phyloP scores from a whole-genome alignment of 2,888 invertebrate genomes.

The Spilosoma lubricipeda region DNA sequence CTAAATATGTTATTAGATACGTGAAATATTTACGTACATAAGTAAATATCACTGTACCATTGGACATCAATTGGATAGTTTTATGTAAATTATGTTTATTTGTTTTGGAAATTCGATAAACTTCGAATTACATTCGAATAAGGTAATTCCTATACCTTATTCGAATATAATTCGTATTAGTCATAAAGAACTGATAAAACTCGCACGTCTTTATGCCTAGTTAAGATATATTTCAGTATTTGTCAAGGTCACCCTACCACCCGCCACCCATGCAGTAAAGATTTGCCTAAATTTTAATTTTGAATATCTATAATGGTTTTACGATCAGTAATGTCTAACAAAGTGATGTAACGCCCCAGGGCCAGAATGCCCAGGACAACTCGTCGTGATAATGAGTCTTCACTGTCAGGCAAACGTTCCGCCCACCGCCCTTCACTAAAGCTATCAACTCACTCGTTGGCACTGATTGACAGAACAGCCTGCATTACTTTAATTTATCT shows the following conservation, averaged over 20 bases:
- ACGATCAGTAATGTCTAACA: conserved; percentile 24
- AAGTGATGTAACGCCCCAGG: conserved; percentile 40
- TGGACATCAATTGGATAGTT: not conserved
- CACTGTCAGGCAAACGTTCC: conserved; percentile 65
- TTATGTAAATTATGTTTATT: conserved; percentile 1
- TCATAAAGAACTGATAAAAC: not conserved
- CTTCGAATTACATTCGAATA: conserved; percentile 29
- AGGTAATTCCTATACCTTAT: conserved; percentile 34
- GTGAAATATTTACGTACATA: conserved; percentile 2
- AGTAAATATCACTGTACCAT: not conserved
- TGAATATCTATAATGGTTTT: conserved; percentile 11
- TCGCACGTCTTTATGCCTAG: not conserved
- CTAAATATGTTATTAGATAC: conserved; percentile 47
- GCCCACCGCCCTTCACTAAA: conserved; percentile 48
- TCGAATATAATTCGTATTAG: not conserved
- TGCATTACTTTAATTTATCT: conserved; percentile 56
- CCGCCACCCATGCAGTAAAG: not conserved
- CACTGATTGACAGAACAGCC: conserved; percentile 53
- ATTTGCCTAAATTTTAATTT: not conserved
- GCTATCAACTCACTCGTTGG: conserved; percentile 42
- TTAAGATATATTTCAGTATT: not conserved
- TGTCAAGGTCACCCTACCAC: not conserved
- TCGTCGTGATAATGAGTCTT: conserved; percentile 73
- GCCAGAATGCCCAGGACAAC: conserved; percentile 31
- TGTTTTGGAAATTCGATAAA: not conserved